phyloP scores from a whole-genome alignment of 1,140 invertebrate genomes.

The Drosophila nikananu region DNA sequence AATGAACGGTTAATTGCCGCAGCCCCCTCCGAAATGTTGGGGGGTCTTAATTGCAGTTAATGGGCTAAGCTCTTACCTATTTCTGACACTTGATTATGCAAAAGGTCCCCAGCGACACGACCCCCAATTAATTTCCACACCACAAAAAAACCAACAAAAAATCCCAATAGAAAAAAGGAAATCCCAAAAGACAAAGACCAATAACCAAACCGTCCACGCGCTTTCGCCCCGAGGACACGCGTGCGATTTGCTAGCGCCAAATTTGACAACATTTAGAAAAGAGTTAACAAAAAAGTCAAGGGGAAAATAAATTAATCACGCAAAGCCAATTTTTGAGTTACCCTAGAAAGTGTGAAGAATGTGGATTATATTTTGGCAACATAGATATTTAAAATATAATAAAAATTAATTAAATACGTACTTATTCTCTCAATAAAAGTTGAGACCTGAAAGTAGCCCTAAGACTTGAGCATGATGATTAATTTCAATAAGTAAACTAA shows the following conservation, averaged over 20 bases:
- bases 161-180: constrained; percentile 1
- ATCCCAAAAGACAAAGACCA: not conserved
- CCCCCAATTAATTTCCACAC: constrained; percentile 59
- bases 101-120: constrained; percentile 52
- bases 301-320: not conserved
- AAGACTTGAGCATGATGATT: not conserved
- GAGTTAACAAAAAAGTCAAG: not conserved
- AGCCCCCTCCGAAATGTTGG: constrained; percentile 15
- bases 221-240: constrained; percentile 57
- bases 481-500: no score
- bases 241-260: constrained; percentile 67
- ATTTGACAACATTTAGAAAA: constrained; percentile 69
- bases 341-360: not conserved
- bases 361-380: not conserved
- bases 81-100: constrained; percentile 78
- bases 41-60: constrained; percentile 73
- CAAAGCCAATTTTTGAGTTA: not conserved
- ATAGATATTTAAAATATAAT: not conserved
- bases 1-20: constrained; percentile 80
- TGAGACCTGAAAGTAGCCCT: not conserved
- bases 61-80: constrained; percentile 58
- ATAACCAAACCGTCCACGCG: constrained; percentile 13
- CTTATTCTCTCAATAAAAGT: not conserved
- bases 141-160: constrained; percentile 8
- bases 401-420: not conserved